These are phyloP conservation scores for Rhamnusium bicolor DNA, from an alignment of 2,888 invertebrate species.

Conservation along the genomic window DNA sequence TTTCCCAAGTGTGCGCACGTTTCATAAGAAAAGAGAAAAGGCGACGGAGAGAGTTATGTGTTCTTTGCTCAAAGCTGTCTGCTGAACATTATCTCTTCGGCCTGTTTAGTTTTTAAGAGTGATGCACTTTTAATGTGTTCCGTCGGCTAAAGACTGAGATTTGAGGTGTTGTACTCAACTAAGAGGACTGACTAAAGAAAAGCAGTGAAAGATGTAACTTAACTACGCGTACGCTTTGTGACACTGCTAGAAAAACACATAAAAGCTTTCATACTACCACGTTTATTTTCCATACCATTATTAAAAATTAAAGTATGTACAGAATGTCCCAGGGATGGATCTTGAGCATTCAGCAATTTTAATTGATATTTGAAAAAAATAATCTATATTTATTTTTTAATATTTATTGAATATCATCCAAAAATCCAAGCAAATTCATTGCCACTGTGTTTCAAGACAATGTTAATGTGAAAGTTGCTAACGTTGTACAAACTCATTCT, in stretches of 20 bases:
- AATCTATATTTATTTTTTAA: too few relatives aligned
- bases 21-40: conserved; percentile 56
- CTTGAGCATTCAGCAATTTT: too few relatives aligned
- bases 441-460: too few relatives aligned
- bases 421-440: too few relatives aligned
- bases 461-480: too few relatives aligned
- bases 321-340: too few relatives aligned
- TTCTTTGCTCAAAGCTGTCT: conserved; percentile 63
- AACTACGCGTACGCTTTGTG: conserved; percentile 12
- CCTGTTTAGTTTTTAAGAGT: conserved; percentile 68
- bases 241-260: background rate
- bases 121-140: conserved; percentile 68
- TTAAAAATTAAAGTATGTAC: too few relatives aligned
- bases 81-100: conserved; percentile 66
- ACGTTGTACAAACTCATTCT: too few relatives aligned
- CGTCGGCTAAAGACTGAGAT: conserved; percentile 19
- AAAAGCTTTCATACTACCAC: background rate
- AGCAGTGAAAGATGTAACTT: conserved; percentile 8
- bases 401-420: too few relatives aligned
- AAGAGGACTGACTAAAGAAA: background rate
- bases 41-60: conserved; percentile 61
- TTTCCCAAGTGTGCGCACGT: conserved; percentile 64
- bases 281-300: too few relatives aligned
- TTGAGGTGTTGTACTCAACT: conserved; percentile 3
- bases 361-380: too few relatives aligned